Percentiles rank a stretch among this genome's conserved stretches.
phyloP scores from a whole-genome alignment of 2,888 invertebrate species.

The Drosophila aldrichi region DNA sequence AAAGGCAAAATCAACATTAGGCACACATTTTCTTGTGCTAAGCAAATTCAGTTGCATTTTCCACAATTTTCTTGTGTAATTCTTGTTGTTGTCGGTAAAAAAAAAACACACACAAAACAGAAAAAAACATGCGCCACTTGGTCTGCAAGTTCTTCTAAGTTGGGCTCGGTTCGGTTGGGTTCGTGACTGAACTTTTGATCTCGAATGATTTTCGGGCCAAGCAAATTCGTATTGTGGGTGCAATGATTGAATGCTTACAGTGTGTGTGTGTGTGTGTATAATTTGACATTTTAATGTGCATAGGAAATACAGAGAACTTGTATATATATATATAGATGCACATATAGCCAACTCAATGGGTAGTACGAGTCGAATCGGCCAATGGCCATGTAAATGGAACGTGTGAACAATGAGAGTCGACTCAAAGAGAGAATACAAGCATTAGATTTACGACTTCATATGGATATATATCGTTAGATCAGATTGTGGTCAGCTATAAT shows the following conservation, averaged over 20 bases:
- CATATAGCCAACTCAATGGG: constrained; percentile 23
- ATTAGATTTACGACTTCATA: constrained; percentile 40
- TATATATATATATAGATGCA: neutral
- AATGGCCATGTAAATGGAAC: constrained; percentile 77
- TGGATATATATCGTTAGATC: constrained; percentile 32
- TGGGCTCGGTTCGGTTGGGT: constrained; percentile 42
- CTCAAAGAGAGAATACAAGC: constrained; percentile 22
- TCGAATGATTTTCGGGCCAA: constrained; percentile 53
- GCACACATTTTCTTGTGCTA: constrained; percentile 26
- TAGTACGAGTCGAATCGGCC: constrained; percentile 45
- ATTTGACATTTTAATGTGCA: constrained; percentile 77
- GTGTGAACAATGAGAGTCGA: constrained; percentile 66
- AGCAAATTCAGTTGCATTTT: constrained; percentile 43
- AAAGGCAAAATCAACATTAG: constrained; percentile 39
- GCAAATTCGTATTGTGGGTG: constrained; percentile 59
- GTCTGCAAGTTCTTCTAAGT: constrained; percentile 51
- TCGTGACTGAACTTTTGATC: constrained; percentile 80
- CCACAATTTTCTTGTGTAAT: constrained; percentile 33
- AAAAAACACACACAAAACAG: neutral
- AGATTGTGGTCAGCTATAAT: constrained; percentile 25
- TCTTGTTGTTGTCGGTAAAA: constrained; percentile 12
- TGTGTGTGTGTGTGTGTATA: constrained; percentile 43
- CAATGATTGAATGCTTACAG: constrained; percentile 72
- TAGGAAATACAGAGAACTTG: constrained; percentile 43
- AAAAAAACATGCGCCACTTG: constrained; percentile 47